phyloP scores from a whole-genome alignment of 2,888 invertebrate species.

The Cheilosia grossa region DNA sequence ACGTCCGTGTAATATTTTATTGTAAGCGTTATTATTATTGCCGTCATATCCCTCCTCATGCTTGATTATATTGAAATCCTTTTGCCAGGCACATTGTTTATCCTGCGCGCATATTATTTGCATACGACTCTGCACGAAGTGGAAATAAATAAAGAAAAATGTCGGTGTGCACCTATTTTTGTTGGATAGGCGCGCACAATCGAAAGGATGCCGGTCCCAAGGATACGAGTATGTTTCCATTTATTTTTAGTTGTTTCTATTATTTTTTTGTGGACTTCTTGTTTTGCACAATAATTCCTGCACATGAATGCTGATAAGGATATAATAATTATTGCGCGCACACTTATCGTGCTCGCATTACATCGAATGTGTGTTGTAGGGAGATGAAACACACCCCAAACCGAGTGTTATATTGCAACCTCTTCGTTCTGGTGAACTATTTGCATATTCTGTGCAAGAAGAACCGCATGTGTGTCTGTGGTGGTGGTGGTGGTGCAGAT shows the following conservation, averaged over 20 bases:
- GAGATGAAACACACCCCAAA: not conserved
- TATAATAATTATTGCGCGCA: constrained; percentile 67
- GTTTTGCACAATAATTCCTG: constrained; percentile 38
- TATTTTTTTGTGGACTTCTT: constrained; percentile 4
- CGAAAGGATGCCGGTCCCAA: constrained; percentile 32
- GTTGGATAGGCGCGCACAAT: constrained; percentile 31
- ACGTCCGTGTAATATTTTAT: constrained; percentile 52
- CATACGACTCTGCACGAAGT: constrained; percentile 48
- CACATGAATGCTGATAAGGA: constrained; percentile 67
- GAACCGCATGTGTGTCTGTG: constrained; percentile 6
- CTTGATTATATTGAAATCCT: constrained; percentile 57
- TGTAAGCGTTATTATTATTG: constrained; percentile 61
- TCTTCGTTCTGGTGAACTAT: constrained; percentile 56
- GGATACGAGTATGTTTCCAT: constrained; percentile 26
- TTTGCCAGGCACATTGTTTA: constrained; percentile 56
- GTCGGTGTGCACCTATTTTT: not conserved
- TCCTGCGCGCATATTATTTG: constrained; percentile 46
- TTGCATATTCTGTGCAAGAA: constrained; percentile 55
- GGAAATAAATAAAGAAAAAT: constrained; percentile 42
- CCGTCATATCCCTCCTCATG: constrained; percentile 45
- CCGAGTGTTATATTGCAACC: constrained; percentile 13
- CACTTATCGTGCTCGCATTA: not conserved
- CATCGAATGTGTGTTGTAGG: not conserved
- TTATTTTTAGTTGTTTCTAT: constrained; percentile 44
- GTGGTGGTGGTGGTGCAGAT: constrained; percentile 21